Evolutionary conservation across 2,888 invertebrate genomes (phyloP), one percentile per base, ranked within the genome.

Genomic region (Philereme vetulata): DNA sequence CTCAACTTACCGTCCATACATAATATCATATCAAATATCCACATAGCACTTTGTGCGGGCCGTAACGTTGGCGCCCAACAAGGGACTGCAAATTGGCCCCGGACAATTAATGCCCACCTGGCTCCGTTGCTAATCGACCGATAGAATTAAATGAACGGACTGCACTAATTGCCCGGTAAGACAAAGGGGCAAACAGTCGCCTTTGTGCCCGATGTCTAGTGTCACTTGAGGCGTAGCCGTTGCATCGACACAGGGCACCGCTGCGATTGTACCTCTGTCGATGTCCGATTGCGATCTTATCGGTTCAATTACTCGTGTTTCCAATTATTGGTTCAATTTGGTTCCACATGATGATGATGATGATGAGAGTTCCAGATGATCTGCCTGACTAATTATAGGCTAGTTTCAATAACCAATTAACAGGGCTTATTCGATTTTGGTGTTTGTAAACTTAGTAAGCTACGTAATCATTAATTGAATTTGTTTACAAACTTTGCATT

Each of bases 101-200:
- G 76, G 79, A 86, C 89, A 90, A 90, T 92, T 90, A 90, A 86
- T 88, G 85, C 85, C 75, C 82, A 85, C 85, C 87, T 87, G 85
- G 82, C 80, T 82, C 84, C 78, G 78, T 84, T 85, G 83, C 86
- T 91, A 91, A 92, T 92, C 91, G 91, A 90, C 86, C 90, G 90
- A 90, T 90, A 89, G 88, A 89, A 91, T 92, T 91, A 91, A 91
- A 90, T 88, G 90, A 90, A 90, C 91, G 89, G 89, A 84, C 86
- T 83, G 85, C 85, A 89, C 89, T 92, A 92, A 92, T 92, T 92
- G 91, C 80, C 86, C 81, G 78, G 88, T 88, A 91, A 92, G 91
- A 90, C 90, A 91, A 91, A 90, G 91, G 88, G 86, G 84, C 90
- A 90, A 91, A 91, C 91, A 92, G 84, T 89, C 87, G 80, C 88